Evolutionary conservation across 1,140 invertebrate species (phyloP).

Genomic region (Zaprionus vittiger): DNA sequence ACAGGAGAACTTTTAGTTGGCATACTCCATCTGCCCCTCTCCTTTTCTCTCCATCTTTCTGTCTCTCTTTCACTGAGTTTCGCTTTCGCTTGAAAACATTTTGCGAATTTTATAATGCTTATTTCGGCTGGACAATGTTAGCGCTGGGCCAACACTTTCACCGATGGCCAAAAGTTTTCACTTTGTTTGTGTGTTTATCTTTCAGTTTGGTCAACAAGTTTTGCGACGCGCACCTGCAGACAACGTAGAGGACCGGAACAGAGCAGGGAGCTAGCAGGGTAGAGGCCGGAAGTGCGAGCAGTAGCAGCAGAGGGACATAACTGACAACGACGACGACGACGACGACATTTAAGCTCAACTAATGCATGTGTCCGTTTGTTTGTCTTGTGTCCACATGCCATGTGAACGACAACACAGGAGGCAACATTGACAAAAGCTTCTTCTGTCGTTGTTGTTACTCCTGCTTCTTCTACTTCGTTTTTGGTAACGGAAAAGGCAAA

Average conservation of each 20-base stretch:
- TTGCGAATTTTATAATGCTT: conserved; percentile 79
- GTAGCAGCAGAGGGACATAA: conserved; percentile 32
- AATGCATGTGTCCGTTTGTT: conserved; percentile 79
- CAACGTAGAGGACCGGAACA: conserved; percentile 28
- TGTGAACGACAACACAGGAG: conserved; percentile 22
- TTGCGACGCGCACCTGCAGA: conserved; percentile 71
- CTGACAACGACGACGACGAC: conserved; percentile 9
- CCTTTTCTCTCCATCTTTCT: background rate
- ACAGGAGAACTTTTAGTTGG: conserved; percentile 43
- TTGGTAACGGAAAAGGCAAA: background rate
- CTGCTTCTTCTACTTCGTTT: conserved; percentile 8
- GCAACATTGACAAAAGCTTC: conserved; percentile 41
- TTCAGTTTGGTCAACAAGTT: conserved; percentile 80
- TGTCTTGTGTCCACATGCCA: conserved; percentile 72
- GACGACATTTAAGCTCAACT: conserved; percentile 76
- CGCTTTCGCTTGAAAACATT: conserved; percentile 68
- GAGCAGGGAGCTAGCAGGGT: background rate
- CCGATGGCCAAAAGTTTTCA: conserved; percentile 57
- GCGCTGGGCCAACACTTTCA: conserved; percentile 65
- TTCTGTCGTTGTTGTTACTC: conserved; percentile 6
- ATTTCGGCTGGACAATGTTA: conserved; percentile 67
- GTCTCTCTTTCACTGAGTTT: conserved; percentile 30
- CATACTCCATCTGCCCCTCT: background rate
- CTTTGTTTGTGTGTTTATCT: conserved; percentile 66
- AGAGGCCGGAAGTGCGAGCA: conserved; percentile 8